phyloP scores from a whole-genome alignment of 1,140 invertebrate species.

The Drosophila jambulina region DNA sequence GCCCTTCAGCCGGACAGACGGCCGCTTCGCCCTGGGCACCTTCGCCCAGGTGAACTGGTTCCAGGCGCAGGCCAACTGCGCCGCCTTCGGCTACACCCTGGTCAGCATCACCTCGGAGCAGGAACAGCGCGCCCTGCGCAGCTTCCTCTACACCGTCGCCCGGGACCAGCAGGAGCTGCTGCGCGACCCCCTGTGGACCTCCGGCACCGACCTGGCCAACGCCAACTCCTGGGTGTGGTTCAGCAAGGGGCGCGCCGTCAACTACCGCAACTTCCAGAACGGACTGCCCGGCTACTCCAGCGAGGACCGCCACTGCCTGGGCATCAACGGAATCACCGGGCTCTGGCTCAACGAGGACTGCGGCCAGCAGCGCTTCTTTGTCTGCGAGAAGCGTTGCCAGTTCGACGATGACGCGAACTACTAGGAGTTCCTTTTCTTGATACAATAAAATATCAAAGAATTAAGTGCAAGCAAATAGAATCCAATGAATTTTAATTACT shows the following conservation, averaged over 20 bases:
- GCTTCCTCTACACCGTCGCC: constrained; percentile 28
- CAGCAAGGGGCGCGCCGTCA: constrained; percentile 42
- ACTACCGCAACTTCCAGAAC: constrained; percentile 49
- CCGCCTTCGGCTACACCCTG: constrained; percentile 40
- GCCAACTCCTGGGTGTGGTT: constrained; percentile 40
- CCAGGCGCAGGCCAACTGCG: constrained; percentile 45
- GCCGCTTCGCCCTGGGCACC: constrained; percentile 33
- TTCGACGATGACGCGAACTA: constrained; percentile 26
- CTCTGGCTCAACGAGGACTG: constrained; percentile 31
- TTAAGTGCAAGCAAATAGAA: constrained; percentile 1
- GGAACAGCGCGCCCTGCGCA: constrained; percentile 37
- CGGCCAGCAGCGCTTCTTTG: constrained; percentile 4
- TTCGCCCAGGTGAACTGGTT: constrained; percentile 59
- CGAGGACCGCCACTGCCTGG: constrained; percentile 3
- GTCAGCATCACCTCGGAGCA: constrained; percentile 38
- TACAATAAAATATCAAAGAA: neutral
- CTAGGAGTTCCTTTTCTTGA: constrained; percentile 2
- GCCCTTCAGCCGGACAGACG: constrained; percentile 30
- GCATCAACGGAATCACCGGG: constrained; percentile 26
- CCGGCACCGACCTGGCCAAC: constrained; percentile 44
- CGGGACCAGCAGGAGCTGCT: constrained; percentile 23
- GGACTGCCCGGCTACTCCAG: constrained; percentile 12
- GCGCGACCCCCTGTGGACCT: constrained; percentile 34
- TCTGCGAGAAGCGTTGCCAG: constrained; percentile 44
- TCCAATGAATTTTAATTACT: neutral